phyloP scores from a whole-genome alignment of 2,888 invertebrate species.

The Folsomia manolachei region DNA sequence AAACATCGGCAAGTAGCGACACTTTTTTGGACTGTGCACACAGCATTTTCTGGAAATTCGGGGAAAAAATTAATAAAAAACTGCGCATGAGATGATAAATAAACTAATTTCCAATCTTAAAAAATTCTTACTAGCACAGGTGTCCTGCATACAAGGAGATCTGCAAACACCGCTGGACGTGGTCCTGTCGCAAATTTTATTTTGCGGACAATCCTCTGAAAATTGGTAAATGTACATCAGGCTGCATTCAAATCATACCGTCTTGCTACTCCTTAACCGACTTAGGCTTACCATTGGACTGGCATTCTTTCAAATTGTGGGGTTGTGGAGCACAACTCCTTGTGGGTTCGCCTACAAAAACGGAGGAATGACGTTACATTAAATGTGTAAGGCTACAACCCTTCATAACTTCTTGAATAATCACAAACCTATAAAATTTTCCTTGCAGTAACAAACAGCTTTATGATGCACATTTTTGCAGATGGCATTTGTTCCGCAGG shows the following conservation, averaged over 20 bases:
- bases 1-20: constrained; percentile 73
- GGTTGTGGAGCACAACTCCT: constrained; percentile 48
- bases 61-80: no score
- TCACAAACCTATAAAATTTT: constrained; percentile 54
- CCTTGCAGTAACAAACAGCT: constrained; percentile 76
- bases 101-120: no score
- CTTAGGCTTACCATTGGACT: background rate
- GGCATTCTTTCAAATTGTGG: background rate
- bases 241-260: background rate
- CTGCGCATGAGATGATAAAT: no score
- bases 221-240: constrained; percentile 78
- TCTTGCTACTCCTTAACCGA: background rate
- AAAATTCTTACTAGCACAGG: constrained; percentile 65
- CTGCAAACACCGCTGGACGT: constrained; percentile 79
- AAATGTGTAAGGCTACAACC: background rate
- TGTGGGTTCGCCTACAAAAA: constrained; percentile 68
- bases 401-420: background rate
- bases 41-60: constrained; percentile 67
- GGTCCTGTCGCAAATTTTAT: constrained; percentile 69
- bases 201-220: constrained; percentile 86
- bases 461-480: constrained; percentile 73
- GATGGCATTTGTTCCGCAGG: constrained; percentile 67
- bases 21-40: constrained; percentile 72
- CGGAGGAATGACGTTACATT: no score
- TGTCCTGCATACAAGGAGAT: constrained; percentile 72